Evolutionary conservation across 1,140 invertebrate species (phyloP).

Genomic region (Neotoxoptera formosana): DNA sequence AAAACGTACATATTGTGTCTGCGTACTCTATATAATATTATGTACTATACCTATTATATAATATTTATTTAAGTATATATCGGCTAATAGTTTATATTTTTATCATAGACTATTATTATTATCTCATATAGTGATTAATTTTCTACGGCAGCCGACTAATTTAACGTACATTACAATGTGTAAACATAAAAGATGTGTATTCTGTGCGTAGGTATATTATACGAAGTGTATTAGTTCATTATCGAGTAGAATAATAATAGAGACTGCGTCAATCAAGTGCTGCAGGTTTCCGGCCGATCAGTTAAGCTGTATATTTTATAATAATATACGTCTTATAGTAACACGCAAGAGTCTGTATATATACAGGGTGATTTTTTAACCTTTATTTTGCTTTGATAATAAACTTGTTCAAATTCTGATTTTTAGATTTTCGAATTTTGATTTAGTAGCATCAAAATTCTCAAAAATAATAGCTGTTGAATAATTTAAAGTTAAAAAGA

Average conservation of each 20-base stretch:
- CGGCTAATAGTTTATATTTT: background rate
- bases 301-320: background rate
- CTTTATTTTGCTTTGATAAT: too few species aligned
- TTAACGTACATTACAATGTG: background rate
- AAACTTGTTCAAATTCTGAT: too few species aligned
- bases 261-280: background rate
- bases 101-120: background rate
- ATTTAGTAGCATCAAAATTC: too few species aligned
- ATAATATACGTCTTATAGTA: background rate
- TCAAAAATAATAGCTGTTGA: too few species aligned
- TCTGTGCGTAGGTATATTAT: background rate
- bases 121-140: background rate
- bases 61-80: background rate
- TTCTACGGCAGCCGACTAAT: background rate
- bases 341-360: background rate
- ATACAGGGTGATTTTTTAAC: background rate
- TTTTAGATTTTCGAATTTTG: too few species aligned
- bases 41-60: too few species aligned
- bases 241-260: background rate
- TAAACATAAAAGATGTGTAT: background rate
- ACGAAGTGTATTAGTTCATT: background rate
- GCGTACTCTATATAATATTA: background rate
- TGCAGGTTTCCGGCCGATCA: background rate
- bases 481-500: too few species aligned
- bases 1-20: background rate